Base-by-base conservation (phyloP, 2,113 vertebrate species). In the Nestor notabilis region DNA sequence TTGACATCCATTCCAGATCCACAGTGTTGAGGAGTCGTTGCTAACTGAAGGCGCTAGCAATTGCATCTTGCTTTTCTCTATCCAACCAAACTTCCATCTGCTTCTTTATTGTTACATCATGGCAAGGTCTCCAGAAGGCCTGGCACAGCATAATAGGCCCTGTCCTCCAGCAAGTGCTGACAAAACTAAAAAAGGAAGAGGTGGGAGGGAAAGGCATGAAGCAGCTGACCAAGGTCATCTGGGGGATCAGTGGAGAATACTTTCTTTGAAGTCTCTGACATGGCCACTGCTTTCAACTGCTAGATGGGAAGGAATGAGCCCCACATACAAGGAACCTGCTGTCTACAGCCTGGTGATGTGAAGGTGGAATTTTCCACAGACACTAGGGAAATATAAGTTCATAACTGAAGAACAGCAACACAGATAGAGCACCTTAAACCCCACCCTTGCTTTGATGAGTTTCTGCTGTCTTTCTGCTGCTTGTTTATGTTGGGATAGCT, bases 351-450 rank as follows among this genome's bases (percentile, higher is more conserved):
- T 33, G 7, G 4, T 64, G 7, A 21, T 33, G 13, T 37, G 44
- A 85, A 64, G n/a, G 43, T 55, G 20, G 21, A 74, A 65, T 72
- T 24, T 44, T 37, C 20, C n/a, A 15, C 35, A 65, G 46, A 68
- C 43, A 29, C 2, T 23, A 24, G 17, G 14, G 44, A 46, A 37
- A 31, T 1, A 64, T 13, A 52, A 39, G 20, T n/a, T 84, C 18
- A 8, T 13, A 74, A 44, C 37, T 28, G 43, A 70, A 64, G 55
- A 69, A 47, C 0, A 0, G 10, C 24, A 55, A 11, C 6, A 11
- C 25, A 64, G 56, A 90, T 82, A 82, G 11, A 69, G 2, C 7
- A 61, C 19, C 7, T 19, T 69, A 61, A 71, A 16, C 20, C 15
- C 27, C 2, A 1, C 27, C 31, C 27, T 82, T 61, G 15, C 8